Percentiles rank a stretch among this genome's conserved stretches.
These are phyloP conservation scores for Austrofundulus limnaeus DNA, from an alignment of 2,113 vertebrate species.

Conservation along the genomic window DNA sequence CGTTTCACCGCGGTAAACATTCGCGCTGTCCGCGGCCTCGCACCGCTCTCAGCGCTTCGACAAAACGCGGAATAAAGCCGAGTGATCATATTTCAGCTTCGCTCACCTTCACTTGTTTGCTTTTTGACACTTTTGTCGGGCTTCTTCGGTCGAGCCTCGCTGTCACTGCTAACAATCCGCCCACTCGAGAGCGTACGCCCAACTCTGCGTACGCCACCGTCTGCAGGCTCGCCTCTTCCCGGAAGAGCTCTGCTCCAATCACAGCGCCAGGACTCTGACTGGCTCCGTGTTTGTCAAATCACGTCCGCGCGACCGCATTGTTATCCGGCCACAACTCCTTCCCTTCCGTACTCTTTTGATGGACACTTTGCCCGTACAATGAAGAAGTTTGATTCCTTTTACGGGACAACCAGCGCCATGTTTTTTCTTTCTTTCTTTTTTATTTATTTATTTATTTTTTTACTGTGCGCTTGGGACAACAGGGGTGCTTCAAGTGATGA, in stretches of 20 bases:
- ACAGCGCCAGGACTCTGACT: fast-evolving
- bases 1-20: constrained; percentile 46
- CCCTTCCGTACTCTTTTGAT: constrained; percentile 56
- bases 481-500: no score
- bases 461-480: no score
- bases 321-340: constrained; percentile 15
- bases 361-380: constrained; percentile 68
- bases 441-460: no score
- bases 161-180: constrained; percentile 73
- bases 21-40: neutral
- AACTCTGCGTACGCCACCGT: no score
- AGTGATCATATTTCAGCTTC: neutral
- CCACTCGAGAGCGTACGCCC: no score
- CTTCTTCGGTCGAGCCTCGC: constrained; percentile 62
- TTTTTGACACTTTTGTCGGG: constrained; percentile 74
- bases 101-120: constrained; percentile 76
- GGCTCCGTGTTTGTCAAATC: constrained; percentile 40
- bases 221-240: constrained; percentile 31
- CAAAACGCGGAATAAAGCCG: neutral
- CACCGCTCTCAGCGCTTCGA: neutral
- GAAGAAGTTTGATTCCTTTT: constrained; percentile 77
- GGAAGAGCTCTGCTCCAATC: constrained; percentile 47
- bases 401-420: constrained; percentile 46
- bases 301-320: neutral
- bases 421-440: no score